Evolutionary conservation across 2,888 invertebrate species (phyloP).

Genomic region (Lottia gigantea): DNA sequence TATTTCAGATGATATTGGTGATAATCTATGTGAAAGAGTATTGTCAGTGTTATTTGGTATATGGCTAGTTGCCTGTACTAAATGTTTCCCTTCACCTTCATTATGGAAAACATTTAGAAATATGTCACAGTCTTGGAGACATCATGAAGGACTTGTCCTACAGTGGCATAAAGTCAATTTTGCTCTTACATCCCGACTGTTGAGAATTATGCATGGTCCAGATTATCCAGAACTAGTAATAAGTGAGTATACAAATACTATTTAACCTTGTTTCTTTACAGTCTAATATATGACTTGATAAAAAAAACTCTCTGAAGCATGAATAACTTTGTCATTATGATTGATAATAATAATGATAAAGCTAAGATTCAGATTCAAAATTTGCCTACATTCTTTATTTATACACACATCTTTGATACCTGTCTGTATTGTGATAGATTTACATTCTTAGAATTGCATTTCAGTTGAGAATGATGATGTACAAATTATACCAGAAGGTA

Average conservation of each 20-base stretch:
- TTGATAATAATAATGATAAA: too few species aligned
- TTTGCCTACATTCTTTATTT: too few species aligned
- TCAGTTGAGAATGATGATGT: conserved; percentile 84
- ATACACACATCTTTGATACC: too few species aligned
- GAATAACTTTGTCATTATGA: too few species aligned
- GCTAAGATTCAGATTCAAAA: too few species aligned
- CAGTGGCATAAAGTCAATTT: conserved; percentile 96
- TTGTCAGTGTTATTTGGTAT: conserved; percentile 93
- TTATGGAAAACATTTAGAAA: conserved; percentile 95
- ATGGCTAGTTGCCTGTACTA: conserved; percentile 80
- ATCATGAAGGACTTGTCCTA: conserved; percentile 89
- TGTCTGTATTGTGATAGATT: too few species aligned
- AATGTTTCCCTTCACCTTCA: conserved; percentile 93
- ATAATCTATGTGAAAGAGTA: conserved; percentile 93
- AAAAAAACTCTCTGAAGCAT: not conserved
- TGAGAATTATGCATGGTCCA: conserved; percentile 86
- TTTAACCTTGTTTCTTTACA: not conserved
- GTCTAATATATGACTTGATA: not conserved
- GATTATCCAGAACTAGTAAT: conserved; percentile 67
- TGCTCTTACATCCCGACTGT: conserved; percentile 84
- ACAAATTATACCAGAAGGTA: conserved; percentile 82
- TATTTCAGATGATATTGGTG: conserved; percentile 85
- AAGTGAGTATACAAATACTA: conserved; percentile 44
- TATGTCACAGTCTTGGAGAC: conserved; percentile 93
- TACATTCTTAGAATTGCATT: conserved; percentile 27